These are phyloP conservation scores for Melanerpes aurifrons DNA, from an alignment of 2,113 vertebrate genomes.

Conservation along the genomic window DNA sequence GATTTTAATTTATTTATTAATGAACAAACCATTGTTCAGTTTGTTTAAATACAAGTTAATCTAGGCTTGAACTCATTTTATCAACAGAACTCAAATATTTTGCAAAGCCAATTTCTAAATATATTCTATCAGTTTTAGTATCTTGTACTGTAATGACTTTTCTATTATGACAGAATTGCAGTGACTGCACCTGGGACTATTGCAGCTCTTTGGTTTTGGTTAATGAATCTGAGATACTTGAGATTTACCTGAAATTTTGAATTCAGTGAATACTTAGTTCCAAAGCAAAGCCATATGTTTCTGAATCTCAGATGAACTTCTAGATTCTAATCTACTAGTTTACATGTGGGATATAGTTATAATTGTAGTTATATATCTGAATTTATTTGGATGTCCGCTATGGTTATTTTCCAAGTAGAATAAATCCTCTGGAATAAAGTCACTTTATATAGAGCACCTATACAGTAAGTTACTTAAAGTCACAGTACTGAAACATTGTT, in stretches of 20 bases:
- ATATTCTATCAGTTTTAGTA: background rate
- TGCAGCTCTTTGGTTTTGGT: background rate
- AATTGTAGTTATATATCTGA: background rate
- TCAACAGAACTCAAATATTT: background rate
- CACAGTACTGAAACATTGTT: background rate
- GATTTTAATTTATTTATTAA: background rate
- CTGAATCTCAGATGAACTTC: background rate
- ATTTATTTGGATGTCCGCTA: background rate
- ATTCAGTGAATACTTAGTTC: background rate
- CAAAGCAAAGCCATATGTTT: background rate
- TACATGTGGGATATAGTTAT: background rate
- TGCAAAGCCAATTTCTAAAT: background rate
- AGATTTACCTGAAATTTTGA: background rate
- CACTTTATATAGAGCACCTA: background rate
- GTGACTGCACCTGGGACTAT: background rate
- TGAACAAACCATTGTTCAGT: background rate
- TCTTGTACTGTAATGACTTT: background rate
- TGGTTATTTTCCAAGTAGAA: background rate
- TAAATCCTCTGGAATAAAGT: background rate
- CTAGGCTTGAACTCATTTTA: background rate
- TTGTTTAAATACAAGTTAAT: background rate
- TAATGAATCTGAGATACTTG: background rate
- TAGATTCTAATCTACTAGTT: background rate
- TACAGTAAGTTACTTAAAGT: background rate
- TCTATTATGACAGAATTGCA: background rate